Evolutionary conservation across 2,113 vertebrate genomes (phyloP).

Genomic region (Nesospiza acunhae): DNA sequence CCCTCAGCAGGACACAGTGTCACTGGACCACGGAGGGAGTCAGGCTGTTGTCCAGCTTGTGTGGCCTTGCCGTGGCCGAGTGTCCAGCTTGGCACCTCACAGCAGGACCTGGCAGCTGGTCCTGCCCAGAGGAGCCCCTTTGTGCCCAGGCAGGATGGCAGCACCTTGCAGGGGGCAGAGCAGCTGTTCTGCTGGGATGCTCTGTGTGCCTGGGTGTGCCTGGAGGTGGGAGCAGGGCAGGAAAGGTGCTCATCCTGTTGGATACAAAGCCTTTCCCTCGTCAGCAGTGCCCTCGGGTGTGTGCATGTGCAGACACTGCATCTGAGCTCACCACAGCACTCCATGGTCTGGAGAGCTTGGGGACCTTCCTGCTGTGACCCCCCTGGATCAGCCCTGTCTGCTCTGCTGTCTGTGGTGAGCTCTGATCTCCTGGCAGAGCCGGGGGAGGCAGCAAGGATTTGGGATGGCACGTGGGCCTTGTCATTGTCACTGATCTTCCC

Average conservation of each 20-base stretch:
- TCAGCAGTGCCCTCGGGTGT: not conserved
- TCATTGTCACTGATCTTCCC: not conserved
- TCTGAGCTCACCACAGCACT: accelerated
- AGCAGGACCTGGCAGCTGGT: accelerated
- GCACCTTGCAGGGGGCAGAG: not conserved
- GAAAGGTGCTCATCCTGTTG: accelerated
- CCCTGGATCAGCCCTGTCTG: not conserved
- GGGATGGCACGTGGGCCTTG: accelerated
- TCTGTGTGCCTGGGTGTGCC: not conserved
- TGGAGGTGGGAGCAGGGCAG: not conserved
- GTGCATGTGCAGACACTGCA: not conserved
- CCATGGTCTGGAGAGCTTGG: not conserved
- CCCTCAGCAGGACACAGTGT: not conserved
- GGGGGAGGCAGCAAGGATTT: not conserved
- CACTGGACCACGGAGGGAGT: accelerated
- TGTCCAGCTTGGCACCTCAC: accelerated
- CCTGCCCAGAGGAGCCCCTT: not conserved
- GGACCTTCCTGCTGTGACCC: not conserved
- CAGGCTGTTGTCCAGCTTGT: not conserved
- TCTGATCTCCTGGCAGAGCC: not conserved
- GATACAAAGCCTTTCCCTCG: not conserved
- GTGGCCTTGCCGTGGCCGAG: not conserved
- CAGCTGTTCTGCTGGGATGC: accelerated
- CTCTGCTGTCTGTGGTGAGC: accelerated
- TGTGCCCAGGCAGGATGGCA: not conserved